Base-by-base conservation (phyloP, 2,888 invertebrate species). In the Andrena bicolor region DNA sequence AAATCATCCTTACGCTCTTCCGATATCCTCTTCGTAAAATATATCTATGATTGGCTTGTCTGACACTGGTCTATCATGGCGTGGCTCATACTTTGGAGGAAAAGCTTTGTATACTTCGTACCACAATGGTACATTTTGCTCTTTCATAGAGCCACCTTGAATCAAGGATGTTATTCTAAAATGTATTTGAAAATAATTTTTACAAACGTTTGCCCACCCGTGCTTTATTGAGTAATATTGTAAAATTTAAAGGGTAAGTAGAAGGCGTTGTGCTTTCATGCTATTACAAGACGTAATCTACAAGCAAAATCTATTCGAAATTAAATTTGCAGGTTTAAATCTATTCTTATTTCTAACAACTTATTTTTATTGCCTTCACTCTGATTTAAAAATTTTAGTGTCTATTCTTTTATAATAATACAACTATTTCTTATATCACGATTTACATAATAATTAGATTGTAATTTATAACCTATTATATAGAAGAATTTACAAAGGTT, bases 61-160 rank as follows among this genome's bases (percentile, higher is more conserved):
- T 0, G 96, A 95, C 48, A 95, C 95, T 5, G 96, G 95, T 90
- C 96, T 95, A 86, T 97, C 96, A 94, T 95, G 97, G 81, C 95
- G 95, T 6, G 99, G 99, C 90, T 98, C 97, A 61, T 96, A 94
- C 86, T 96, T 96, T 1, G 99, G 99, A 7, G 99, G 99, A 94
- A 98, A 98, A 0, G 97, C 96, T 94, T 96, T 96, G 93, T 99
- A 99, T 28, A 99, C 94, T 92, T 98, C 97, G 92, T 97, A 98
- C 99, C 99, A 99, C 10, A 99, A 80, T 0, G 99, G 99, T 84
- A 97, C 95, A 90, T 99, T 98, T 87, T 97, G 96, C 76, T 96
- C 95, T 91, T 96, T 96, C 93, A 99, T 94, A 3, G 97, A 98
- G 65, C 97, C 97, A 28, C 97, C 95, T 79, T 96, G 95, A 16